These are phyloP conservation scores for Penaeus indicus DNA, from an alignment of 1,140 invertebrate genomes.

Conservation along the genomic window DNA sequence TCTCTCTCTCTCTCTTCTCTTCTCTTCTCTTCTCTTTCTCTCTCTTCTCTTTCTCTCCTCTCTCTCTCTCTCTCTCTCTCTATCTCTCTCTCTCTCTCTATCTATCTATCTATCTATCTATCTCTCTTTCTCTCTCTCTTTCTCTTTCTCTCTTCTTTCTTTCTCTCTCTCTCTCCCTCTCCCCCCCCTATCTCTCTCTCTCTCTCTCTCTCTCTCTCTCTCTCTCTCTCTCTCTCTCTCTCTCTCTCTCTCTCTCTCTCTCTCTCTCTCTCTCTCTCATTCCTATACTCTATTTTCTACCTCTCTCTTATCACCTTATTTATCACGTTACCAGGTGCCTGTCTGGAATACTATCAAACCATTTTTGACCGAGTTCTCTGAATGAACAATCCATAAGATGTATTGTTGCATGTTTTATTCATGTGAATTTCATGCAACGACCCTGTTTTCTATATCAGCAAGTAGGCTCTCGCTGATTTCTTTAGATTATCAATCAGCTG, in stretches of 20 bases:
- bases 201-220: neutral
- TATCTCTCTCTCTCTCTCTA: neutral
- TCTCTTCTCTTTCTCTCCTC: neutral
- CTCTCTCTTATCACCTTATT: neutral
- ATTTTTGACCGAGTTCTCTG: no score
- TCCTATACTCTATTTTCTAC: neutral
- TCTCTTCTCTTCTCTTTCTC: neutral
- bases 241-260: neutral
- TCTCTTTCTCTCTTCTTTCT: neutral
- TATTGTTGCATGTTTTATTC: no score
- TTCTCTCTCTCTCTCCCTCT: neutral
- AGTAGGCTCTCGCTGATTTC: no score
- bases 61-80: neutral
- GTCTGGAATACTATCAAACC: no score
- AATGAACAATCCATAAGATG: no score
- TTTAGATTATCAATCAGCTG: no score
- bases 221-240: neutral
- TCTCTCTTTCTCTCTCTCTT: neutral
- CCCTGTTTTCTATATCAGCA: no score
- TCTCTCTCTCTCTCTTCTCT: neutral
- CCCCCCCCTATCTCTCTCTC: neutral
- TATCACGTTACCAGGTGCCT: neutral
- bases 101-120: neutral
- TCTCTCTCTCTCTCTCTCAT: neutral
- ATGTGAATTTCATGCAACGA: no score